phyloP scores from a whole-genome alignment of 2,888 invertebrate species.

The Allophyes oxyacanthae region DNA sequence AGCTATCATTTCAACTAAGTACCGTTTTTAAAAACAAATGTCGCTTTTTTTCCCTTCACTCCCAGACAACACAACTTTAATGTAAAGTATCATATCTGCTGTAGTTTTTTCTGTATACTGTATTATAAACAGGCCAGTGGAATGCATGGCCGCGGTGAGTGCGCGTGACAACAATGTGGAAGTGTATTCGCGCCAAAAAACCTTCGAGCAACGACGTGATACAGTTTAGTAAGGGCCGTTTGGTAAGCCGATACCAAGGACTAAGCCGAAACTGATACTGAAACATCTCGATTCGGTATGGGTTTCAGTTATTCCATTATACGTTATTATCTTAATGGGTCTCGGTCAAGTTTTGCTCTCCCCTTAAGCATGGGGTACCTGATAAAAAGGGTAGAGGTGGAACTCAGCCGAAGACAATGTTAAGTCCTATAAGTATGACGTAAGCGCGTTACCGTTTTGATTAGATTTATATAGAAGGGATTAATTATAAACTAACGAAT shows the following conservation, averaged over 20 bases:
- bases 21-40: constrained; percentile 3
- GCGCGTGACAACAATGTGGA: constrained; percentile 59
- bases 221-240: constrained; percentile 2
- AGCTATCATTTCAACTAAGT: background rate
- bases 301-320: too few species aligned
- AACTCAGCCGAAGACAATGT: too few species aligned
- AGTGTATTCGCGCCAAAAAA: constrained; percentile 48
- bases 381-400: too few species aligned
- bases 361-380: too few species aligned
- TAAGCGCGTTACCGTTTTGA: too few species aligned
- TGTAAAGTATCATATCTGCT: constrained; percentile 33
- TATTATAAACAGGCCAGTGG: constrained; percentile 32
- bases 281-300: too few species aligned
- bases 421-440: too few species aligned
- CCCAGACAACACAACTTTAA: constrained; percentile 29
- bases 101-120: constrained; percentile 30
- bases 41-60: constrained; percentile 24
- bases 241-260: background rate
- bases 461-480: too few species aligned
- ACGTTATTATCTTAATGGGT: too few species aligned
- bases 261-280: background rate
- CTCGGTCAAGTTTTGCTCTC: too few species aligned
- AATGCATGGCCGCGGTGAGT: constrained; percentile 37
- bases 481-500: too few species aligned
- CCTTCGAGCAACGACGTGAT: constrained; percentile 10